Percentiles rank a stretch among this genome's conserved stretches.
phyloP scores from a whole-genome alignment of 1,140 invertebrate species.

The Meloidogyne exigua region DNA sequence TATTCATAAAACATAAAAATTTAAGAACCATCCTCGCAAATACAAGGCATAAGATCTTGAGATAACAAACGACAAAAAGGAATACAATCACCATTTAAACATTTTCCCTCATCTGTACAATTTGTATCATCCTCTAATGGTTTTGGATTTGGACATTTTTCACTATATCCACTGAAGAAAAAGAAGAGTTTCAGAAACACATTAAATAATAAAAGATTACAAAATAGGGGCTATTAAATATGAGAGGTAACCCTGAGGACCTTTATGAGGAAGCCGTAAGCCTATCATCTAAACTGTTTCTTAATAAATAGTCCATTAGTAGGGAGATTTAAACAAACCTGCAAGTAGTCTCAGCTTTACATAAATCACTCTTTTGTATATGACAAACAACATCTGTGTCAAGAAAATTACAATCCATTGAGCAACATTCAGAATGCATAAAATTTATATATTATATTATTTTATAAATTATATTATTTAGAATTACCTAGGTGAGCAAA shows the following conservation, averaged over 20 bases:
- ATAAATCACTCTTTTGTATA: slow-evolving; percentile 33
- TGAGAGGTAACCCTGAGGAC: too few species aligned
- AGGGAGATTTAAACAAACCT: slow-evolving; percentile 38
- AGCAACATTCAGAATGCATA: slow-evolving; percentile 48
- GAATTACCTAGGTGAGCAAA: slow-evolving; percentile 37
- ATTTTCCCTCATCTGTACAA: slow-evolving; percentile 47
- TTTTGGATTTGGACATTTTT: slow-evolving; percentile 42
- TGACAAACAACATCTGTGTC: slow-evolving; percentile 27
- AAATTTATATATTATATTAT: background rate
- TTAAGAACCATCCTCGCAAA: slow-evolving; percentile 45
- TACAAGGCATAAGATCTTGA: slow-evolving; percentile 32
- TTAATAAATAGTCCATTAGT: too few species aligned
- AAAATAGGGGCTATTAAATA: too few species aligned
- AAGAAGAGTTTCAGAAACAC: too few species aligned
- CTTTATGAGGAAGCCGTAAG: too few species aligned
- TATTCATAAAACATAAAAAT: slow-evolving; percentile 8
- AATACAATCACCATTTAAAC: slow-evolving; percentile 40
- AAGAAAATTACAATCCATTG: slow-evolving; percentile 35
- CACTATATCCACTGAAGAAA: slow-evolving; percentile 42
- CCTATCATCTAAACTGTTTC: too few species aligned
- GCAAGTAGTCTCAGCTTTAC: slow-evolving; percentile 43
- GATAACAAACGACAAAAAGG: slow-evolving; percentile 39
- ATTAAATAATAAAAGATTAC: too few species aligned
- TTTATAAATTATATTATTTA: background rate
- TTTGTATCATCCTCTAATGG: slow-evolving; percentile 37